phyloP scores from a whole-genome alignment of 2,888 invertebrate species.

The Scaptomyza caliginosa region DNA sequence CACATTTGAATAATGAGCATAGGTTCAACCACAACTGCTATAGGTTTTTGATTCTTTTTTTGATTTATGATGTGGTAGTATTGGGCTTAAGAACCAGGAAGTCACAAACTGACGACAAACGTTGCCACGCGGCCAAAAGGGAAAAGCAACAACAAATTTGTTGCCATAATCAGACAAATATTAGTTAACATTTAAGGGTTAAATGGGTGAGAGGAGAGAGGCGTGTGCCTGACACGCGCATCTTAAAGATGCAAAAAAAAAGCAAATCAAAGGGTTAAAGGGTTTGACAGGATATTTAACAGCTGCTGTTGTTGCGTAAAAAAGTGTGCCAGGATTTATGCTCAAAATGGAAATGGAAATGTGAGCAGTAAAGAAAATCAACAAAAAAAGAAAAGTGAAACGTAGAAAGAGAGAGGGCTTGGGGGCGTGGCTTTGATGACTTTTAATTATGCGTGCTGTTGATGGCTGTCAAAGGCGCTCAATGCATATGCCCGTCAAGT shows the following conservation, averaged over 20 bases:
- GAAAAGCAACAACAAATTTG: constrained; percentile 49
- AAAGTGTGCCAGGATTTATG: constrained; percentile 64
- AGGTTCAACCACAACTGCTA: constrained; percentile 10
- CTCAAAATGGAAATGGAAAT: constrained; percentile 55
- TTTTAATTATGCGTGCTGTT: constrained; percentile 40
- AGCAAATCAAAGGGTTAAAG: constrained; percentile 32
- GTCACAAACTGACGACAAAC: constrained; percentile 31
- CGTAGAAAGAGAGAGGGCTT: constrained; percentile 21
- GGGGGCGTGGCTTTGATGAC: constrained; percentile 59
- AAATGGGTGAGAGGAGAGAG: not conserved
- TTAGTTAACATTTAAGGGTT: constrained; percentile 71
- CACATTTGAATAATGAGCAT: constrained; percentile 37
- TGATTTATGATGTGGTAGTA: constrained; percentile 63
- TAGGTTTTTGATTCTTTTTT: constrained; percentile 38
- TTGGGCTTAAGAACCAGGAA: constrained; percentile 31
- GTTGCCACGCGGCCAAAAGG: constrained; percentile 43
- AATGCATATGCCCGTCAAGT: constrained; percentile 58
- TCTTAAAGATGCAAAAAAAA: constrained; percentile 62
- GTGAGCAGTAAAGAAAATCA: not conserved
- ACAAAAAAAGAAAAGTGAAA: not conserved
- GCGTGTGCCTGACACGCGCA: constrained; percentile 78
- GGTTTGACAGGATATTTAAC: constrained; percentile 43
- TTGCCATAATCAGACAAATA: constrained; percentile 64
- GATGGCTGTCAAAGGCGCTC: constrained; percentile 53
- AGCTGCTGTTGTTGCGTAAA: constrained; percentile 28